Conservation (phyloP, 2,888 invertebrate species). For the Drosophila flavopinicola region DNA sequence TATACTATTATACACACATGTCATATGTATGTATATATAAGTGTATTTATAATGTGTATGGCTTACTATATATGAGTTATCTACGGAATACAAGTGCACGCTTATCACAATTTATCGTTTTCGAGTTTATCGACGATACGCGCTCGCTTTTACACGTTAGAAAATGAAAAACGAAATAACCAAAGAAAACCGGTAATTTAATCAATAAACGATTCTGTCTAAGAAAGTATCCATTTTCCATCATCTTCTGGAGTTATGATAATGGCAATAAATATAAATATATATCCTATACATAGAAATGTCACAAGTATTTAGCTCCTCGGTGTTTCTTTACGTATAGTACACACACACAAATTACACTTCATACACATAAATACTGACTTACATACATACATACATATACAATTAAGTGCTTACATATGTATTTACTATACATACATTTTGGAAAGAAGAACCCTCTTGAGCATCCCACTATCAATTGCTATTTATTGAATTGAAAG, state of each 20-base stretch:
- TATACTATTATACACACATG: background rate
- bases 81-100: background rate
- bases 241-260: slow-evolving; percentile 33
- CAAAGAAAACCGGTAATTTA: slow-evolving; percentile 22
- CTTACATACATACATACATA: slow-evolving; percentile 17
- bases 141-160: background rate
- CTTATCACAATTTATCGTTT: background rate
- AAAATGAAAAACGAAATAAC: background rate
- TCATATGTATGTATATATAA: slow-evolving; percentile 21
- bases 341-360: slow-evolving; percentile 11
- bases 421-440: slow-evolving; percentile 10
- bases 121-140: background rate
- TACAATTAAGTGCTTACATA: slow-evolving; percentile 23
- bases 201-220: slow-evolving; percentile 32
- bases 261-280: slow-evolving; percentile 15
- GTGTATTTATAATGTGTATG: slow-evolving; percentile 26
- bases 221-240: slow-evolving; percentile 38
- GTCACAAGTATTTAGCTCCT: slow-evolving; percentile 47
- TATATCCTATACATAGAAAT: slow-evolving; percentile 26
- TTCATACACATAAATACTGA: slow-evolving; percentile 3
- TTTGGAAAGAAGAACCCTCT: slow-evolving; percentile 9
- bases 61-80: slow-evolving; percentile 13
- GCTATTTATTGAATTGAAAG: slow-evolving; percentile 52
- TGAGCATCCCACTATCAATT: slow-evolving; percentile 39
- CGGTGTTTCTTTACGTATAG: slow-evolving; percentile 46